Evolutionary conservation across 2,888 invertebrate species (phyloP), one percentile per base, ranked within the genome.

Genomic region (Scaptomyza tumidula): DNA sequence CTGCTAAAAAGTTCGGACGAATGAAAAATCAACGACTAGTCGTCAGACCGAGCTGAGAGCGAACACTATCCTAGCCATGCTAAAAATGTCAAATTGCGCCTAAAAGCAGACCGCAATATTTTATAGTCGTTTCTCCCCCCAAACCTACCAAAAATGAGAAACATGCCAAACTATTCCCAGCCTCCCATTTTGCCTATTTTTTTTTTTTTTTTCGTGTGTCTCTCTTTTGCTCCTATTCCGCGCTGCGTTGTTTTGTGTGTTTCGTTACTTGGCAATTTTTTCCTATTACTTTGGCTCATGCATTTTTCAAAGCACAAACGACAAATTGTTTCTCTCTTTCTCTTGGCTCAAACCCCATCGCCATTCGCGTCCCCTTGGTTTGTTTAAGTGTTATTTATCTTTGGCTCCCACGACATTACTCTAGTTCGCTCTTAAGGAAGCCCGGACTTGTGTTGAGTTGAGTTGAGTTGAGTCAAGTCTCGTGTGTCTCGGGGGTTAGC

Each of bases 271-370:
- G 70, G 74, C 71, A 89, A 89, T 88, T 86, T 86, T 85, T 86
- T 89, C 88, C 89, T 86, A 89, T 86, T 89, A 86, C 89, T 89
- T 87, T 88, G 66, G 72, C 86, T 86, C 86, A 86, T 86, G 88
- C 86, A 86, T 86, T 86, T 86, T 89, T 86, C 88, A 89, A 82
- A 78, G 88, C 86, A 80, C 84, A 86, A 89, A 85, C 86, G 88
- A 86, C 86, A 86, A 88, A 89, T 86, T 86, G 89, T 86, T 86
- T 88, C 89, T 71, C 69, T 71, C 45, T 16, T 31, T 53, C 58
- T 37, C 10, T 27, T 14, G 29, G 68, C 71, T 43, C 44, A 45
- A 53, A 31, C 56, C 37, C 49, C 11, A n/a, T 6, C 7, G 29
- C 43, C 39, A 46, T 9, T 37, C 60, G 44, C 46, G 2, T 16